Evolutionary conservation across 2,113 vertebrate genomes (phyloP).

Genomic region (Marcusenius ussheri): DNA sequence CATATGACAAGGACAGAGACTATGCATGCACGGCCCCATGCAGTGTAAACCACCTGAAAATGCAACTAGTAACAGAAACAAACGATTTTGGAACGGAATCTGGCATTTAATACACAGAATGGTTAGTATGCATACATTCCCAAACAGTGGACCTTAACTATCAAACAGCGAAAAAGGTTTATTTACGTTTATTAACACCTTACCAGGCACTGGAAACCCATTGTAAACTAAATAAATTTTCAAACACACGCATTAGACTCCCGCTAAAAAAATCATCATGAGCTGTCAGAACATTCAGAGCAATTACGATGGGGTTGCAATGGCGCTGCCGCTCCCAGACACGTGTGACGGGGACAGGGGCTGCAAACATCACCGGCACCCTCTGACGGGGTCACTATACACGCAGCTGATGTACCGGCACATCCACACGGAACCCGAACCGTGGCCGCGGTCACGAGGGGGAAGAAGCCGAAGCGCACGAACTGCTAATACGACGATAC

Average conservation of each 20-base stretch:
- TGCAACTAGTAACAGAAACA: neutral
- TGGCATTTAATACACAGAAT: too few species aligned
- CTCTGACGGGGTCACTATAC: neutral
- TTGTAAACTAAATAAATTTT: neutral
- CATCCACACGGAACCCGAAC: neutral
- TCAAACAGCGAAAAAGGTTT: neutral
- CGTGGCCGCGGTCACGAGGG: neutral
- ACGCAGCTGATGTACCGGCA: neutral
- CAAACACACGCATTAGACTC: neutral
- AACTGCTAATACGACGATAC: neutral
- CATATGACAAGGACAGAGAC: neutral
- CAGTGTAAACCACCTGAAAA: neutral
- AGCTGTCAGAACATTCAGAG: neutral
- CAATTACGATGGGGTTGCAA: neutral
- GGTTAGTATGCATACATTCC: too few species aligned
- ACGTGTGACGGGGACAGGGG: neutral
- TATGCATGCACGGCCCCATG: neutral
- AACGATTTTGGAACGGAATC: too few species aligned
- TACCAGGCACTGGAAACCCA: neutral
- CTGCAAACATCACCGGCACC: neutral
- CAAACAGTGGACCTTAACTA: too few species aligned
- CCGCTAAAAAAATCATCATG: neutral
- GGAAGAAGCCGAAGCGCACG: neutral
- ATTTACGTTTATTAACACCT: neutral
- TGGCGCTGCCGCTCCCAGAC: neutral